Evolutionary conservation across 2,113 vertebrate species (phyloP), one percentile per base, ranked within the genome.

Genomic region (Craseonycteris thonglongyai): DNA sequence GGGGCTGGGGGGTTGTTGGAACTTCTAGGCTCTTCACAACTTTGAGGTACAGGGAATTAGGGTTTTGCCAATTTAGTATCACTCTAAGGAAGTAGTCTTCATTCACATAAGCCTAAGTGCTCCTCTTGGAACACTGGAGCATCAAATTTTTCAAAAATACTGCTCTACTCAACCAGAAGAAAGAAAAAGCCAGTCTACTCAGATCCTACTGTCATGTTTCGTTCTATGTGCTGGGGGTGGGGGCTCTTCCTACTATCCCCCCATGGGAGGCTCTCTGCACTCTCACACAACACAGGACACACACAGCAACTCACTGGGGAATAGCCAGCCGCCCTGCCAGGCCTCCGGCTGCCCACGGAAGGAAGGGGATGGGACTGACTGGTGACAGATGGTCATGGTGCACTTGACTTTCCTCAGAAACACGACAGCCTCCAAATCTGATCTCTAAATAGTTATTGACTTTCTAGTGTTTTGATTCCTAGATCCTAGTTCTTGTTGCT

Each of bases 401-500:
- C 63, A 22, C 61, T n/a, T 24, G 35, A n/a, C 24, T n/a, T 30
- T 14, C 15, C 9, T 28, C 12, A 15, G 74, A 61, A 54, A 59
- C 49, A 5, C n/a, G 35, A 7, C 5, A 24, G 49, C 7, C 11
- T 18, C 7, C 45, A 30, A 6, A 42, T 2, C 2, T 0, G 9
- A 22, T 6, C 14, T 26, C 59, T 45, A 33, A 14, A n/a, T 6
- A 54, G 26, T 9, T 2, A 49, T 2, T 12, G 26, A 28, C 47
- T 7, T 51, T 24, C 35, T 4, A 2, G 22, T 1, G 76, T 35
- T 61, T 30, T 42, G 7, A 28, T 33, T 33, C 69, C 86, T 47
- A 74, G 45, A 49, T 28, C 16, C 21, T 24, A 30, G 24, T 7
- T 26, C 19, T 45, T 56, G 6, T 9, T 5, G 3, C 54, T 9